Evolutionary conservation across 2,888 invertebrate genomes (phyloP), one percentile per base, ranked within the genome.

Genomic region (Pteria penguin): DNA sequence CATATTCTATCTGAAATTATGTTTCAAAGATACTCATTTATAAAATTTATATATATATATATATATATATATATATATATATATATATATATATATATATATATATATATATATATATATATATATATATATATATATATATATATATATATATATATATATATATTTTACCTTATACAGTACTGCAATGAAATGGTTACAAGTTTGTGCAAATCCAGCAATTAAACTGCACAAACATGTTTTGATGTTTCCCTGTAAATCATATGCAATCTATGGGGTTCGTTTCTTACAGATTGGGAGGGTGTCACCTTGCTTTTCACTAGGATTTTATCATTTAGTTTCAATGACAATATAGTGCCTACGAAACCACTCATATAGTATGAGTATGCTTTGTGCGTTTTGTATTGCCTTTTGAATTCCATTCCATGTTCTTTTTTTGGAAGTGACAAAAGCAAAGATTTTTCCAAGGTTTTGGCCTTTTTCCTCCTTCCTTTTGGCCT

Each of bases 141-240:
- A n/a, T n/a, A n/a, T n/a, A n/a, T n/a, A n/a, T n/a, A n/a, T n/a
- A n/a, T n/a, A n/a, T n/a, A n/a, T n/a, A n/a, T n/a, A n/a, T n/a
- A n/a, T n/a, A n/a, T n/a, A n/a, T n/a, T n/a, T n/a, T n/a, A n/a
- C n/a, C n/a, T n/a, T n/a, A 52, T 57, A 57, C n/a, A 55, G 11
- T 24, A 68, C 57, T 18, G 57, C 36, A 31, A 68, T 57, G n/a
- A 66, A 29, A 54, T 66, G 29, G 54, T 54, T 66, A 26, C 66
- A 26, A 11, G 52, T 54, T 45, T 54, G 57, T 18, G 31, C 33
- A 18, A 32, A 29, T 11, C 31, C 67, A n/a, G 57, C 57, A 55
- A 57, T 72, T 36, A 65, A 72, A 31, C 65, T 72, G 58, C 72
- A 72, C 72, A 65, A 66, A 36, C 57, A 52, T 18, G 36, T 54